These are phyloP conservation scores for Pseudachorutes palmiensis DNA, from an alignment of 1,140 invertebrate genomes.

Conservation along the genomic window DNA sequence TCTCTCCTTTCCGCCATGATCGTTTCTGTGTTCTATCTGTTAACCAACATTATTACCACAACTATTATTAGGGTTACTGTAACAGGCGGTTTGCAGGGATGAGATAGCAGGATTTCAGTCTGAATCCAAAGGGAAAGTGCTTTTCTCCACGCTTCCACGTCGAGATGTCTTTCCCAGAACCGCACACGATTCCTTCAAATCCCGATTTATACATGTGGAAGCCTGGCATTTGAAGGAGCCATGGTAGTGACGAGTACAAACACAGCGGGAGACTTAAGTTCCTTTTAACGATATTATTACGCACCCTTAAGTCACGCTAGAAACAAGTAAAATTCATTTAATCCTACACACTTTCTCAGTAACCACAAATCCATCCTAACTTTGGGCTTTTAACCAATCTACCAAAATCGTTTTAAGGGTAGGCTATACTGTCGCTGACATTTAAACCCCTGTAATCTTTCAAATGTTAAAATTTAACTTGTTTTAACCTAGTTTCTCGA, in stretches of 20 bases:
- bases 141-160: neutral
- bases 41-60: neutral
- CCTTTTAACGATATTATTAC: neutral
- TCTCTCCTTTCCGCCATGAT: neutral
- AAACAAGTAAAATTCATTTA: too few relatives aligned
- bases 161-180: neutral
- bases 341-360: too few relatives aligned
- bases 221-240: neutral
- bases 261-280: neutral
- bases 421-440: too few relatives aligned
- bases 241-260: neutral
- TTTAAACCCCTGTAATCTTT: too few relatives aligned
- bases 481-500: too few relatives aligned
- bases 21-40: neutral
- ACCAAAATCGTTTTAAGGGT: too few relatives aligned
- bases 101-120: neutral
- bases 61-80: neutral
- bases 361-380: too few relatives aligned
- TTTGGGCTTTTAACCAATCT: too few relatives aligned
- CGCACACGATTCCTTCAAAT: neutral
- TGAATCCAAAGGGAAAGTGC: neutral
- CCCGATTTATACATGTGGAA: neutral
- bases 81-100: neutral
- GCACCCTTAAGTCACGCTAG: neutral
- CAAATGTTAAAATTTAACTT: too few relatives aligned